Conservation (phyloP, 2,113 vertebrate species). For the Laterallus jamaicensis region DNA sequence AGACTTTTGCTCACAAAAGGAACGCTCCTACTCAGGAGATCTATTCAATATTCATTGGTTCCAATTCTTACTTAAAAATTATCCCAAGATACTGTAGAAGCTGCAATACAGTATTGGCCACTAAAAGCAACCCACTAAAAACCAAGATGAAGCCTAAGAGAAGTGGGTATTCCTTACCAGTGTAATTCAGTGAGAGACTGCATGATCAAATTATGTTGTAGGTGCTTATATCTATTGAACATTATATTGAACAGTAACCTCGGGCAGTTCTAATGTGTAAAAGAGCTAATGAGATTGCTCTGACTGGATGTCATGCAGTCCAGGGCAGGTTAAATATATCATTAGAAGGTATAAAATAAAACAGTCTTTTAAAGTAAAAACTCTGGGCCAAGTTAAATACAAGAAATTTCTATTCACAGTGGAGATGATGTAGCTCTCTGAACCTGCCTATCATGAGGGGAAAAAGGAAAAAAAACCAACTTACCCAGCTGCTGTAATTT, state of each 20-base stretch:
- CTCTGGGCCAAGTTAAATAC: neutral
- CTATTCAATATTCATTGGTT: neutral
- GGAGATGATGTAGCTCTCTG: neutral
- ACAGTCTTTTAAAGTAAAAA: neutral
- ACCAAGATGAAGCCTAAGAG: neutral
- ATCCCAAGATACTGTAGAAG: neutral
- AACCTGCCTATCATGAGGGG: neutral
- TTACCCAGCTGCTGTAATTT: neutral
- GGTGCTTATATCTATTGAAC: neutral
- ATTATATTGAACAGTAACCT: neutral
- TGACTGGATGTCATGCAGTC: neutral
- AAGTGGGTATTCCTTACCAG: neutral
- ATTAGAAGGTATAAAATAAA: slow-evolving; percentile 1
- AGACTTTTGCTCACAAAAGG: neutral
- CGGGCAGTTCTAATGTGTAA: neutral
- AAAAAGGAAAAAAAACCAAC: neutral
- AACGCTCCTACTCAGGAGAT: neutral
- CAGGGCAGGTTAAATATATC: neutral
- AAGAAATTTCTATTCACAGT: neutral
- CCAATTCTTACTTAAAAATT: neutral
- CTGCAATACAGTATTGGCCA: neutral
- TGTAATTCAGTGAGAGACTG: neutral
- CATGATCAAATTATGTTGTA: neutral
- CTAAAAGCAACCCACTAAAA: neutral
- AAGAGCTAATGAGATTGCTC: slow-evolving; percentile 45